Evolutionary conservation across 2,797 vertebrate genomes (phyloP).

Genomic region (Smutsia gigantea): DNA sequence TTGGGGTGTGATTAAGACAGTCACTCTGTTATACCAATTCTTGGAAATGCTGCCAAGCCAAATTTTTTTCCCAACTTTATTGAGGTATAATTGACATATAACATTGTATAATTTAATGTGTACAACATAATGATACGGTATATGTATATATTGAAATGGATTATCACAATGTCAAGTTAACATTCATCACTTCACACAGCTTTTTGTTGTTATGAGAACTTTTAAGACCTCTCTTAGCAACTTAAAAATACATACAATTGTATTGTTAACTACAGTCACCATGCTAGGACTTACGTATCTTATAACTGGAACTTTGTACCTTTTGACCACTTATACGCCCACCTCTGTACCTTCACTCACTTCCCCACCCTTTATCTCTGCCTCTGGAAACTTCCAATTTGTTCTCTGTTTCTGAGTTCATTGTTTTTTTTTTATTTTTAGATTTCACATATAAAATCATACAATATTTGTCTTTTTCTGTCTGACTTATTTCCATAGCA

Average conservation of each 20-base stretch:
- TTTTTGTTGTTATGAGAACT: neutral
- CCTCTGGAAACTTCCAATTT: neutral
- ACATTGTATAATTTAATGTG: neutral
- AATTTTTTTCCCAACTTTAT: neutral
- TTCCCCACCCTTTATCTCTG: neutral
- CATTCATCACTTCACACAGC: neutral
- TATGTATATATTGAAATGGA: neutral
- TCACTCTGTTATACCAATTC: neutral
- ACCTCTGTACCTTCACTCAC: neutral
- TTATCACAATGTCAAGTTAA: neutral
- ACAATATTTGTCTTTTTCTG: too few species aligned
- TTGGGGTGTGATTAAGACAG: neutral
- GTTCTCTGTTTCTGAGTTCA: neutral
- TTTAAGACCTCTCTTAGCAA: neutral
- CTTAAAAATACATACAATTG: too few species aligned
- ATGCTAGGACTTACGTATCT: neutral
- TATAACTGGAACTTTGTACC: neutral
- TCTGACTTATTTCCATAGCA: neutral
- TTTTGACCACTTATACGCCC: neutral
- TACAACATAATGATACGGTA: neutral
- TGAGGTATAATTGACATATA: neutral
- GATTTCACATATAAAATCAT: neutral
- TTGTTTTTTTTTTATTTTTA: neutral
- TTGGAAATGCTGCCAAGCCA: neutral
- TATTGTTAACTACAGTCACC: neutral